Base-by-base conservation (phyloP, 2,113 vertebrate species). In the Catharus minimus region DNA sequence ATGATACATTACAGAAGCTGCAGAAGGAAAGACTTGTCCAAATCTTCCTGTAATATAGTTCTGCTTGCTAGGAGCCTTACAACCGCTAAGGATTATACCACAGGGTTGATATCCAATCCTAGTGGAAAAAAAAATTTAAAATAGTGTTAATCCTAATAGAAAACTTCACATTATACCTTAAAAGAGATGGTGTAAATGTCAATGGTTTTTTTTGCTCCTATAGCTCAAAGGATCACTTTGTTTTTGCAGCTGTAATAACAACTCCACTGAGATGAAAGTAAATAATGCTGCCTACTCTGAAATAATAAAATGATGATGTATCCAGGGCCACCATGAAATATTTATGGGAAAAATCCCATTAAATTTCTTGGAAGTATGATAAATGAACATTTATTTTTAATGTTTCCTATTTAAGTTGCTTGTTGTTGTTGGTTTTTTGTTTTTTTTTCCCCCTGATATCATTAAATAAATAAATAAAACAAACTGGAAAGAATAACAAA, bases 111-210 rank as follows among this genome's bases (percentile, higher is more conserved):
- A 73, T 73, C 56, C 84, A 95, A 89, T 93, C 69, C 69, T 78
- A 88, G 73, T 79, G 41, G 74, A 95, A 96, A 96, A 87, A 24
- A 21, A 90, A 64, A 65, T 49, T 49, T 19, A 8, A 32, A 79
- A 47, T 68, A 81, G 76, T 17, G 3, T 30, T 96, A 95, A 94
- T 87, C 62, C 71, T 81, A 65, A 92, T 19, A 32, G 47, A 96
- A 77, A 65, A 38, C 66, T 83, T 71, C 55, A 80, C 73, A 68
- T 36, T 41, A 5, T 73, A 69, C 41, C 53, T 94, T 89, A 55
- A 90, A 95, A 86, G 46, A 80, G 19, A 24, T 82, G 32, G 16
- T 47, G 14, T 27, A 80, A 91, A 44, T 11, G 7, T 77, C 4
- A 6, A 21, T 38, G 11, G 2, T 73, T 78, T 65, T 38, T 39